These are phyloP conservation scores for Drosophila kambysellisi DNA, from an alignment of 2,888 invertebrate species.

Conservation along the genomic window DNA sequence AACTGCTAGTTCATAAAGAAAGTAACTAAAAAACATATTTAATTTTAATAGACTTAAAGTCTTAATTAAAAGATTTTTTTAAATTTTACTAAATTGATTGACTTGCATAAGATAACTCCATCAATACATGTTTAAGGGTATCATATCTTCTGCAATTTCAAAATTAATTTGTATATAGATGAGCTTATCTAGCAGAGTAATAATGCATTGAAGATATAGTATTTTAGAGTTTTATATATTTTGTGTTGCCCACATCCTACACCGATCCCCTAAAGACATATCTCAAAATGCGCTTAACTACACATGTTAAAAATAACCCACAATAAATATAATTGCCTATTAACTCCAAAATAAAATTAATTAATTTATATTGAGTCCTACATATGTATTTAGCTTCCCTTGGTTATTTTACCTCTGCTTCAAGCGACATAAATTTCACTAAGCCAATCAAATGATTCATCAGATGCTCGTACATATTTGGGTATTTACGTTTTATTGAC, in stretches of 20 bases:
- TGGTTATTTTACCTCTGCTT: not conserved
- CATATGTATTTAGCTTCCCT: not conserved
- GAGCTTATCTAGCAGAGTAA: not conserved
- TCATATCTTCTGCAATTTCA: not conserved
- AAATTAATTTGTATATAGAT: not conserved
- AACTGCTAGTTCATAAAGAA: not conserved
- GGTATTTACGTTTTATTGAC: slow-evolving; percentile 79
- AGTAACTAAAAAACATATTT: not conserved
- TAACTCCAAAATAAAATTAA: not conserved
- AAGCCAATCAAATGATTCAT: slow-evolving; percentile 61
- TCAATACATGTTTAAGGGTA: no score
- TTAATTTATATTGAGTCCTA: not conserved
- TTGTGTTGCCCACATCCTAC: not conserved
- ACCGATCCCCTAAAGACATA: not conserved
- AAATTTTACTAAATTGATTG: not conserved
- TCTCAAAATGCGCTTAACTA: not conserved
- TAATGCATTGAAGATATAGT: fast-evolving
- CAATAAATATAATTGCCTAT: not conserved
- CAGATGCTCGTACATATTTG: slow-evolving; percentile 35
- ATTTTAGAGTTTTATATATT: not conserved
- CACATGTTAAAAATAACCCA: not conserved
- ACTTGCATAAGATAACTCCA: not conserved
- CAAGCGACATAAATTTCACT: slow-evolving; percentile 10
- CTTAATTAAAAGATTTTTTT: not conserved
- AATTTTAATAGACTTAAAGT: not conserved